Conservation (phyloP, 2,888 invertebrate genomes). For the Tetranychus truncatus region DNA sequence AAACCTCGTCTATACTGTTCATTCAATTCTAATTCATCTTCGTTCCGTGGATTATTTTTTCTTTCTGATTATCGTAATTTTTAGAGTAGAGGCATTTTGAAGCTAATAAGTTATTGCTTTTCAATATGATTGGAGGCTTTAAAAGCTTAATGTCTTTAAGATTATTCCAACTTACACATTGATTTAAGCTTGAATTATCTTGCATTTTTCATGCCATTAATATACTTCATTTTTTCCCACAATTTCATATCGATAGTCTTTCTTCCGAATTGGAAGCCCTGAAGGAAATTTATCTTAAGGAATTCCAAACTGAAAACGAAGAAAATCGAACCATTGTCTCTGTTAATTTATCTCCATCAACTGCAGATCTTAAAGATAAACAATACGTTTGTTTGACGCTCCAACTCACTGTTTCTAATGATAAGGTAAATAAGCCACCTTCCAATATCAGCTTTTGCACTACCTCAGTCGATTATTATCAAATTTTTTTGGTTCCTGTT, state of each 20-base stretch:
- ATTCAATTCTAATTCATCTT: no score
- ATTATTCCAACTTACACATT: no score
- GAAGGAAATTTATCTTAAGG: slow-evolving; percentile 1
- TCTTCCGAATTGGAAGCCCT: slow-evolving; percentile 4
- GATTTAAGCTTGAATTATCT: background rate
- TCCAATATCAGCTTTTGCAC: background rate
- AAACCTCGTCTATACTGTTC: no score
- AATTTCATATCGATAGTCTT: background rate
- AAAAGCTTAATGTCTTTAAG: no score
- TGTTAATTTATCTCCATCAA: slow-evolving; percentile 4
- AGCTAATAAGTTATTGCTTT: no score
- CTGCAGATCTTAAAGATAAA: background rate
- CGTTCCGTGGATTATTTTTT: no score
- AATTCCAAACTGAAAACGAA: background rate
- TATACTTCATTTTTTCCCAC: background rate
- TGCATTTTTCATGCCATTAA: background rate
- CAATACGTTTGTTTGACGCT: background rate
- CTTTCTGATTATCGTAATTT: no score
- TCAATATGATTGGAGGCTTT: no score
- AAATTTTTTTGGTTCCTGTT: background rate
- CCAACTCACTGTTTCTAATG: background rate
- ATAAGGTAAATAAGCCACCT: background rate
- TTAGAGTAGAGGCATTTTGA: no score
- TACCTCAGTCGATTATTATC: background rate
- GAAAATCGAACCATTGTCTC: background rate